These are phyloP conservation scores for Acropora tenuis DNA, from an alignment of 64 coral and sea anemone genomes.

Conservation along the genomic window DNA sequence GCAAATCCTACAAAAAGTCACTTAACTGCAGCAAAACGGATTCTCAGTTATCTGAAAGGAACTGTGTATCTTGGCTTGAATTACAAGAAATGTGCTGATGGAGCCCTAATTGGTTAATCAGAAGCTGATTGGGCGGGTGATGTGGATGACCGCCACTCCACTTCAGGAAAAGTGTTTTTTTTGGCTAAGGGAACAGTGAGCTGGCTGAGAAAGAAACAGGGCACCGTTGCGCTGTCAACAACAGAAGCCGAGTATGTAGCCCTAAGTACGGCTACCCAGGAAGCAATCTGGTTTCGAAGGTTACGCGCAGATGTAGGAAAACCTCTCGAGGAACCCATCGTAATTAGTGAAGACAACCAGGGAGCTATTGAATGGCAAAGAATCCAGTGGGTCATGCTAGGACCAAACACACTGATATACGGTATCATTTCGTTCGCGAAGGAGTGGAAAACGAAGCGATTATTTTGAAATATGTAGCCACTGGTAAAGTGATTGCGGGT, in stretches of 20 bases:
- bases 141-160: slow-evolving; percentile 56
- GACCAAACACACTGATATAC: slow-evolving; percentile 59
- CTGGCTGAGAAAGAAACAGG: slow-evolving; percentile 45
- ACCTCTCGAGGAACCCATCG: no score
- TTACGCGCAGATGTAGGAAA: no score
- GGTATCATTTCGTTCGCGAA: slow-evolving; percentile 60
- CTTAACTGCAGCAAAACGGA: slow-evolving; percentile 4
- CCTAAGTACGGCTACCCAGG: background rate
- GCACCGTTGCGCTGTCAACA: background rate
- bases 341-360: slow-evolving; percentile 58
- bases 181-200: slow-evolving; percentile 15
- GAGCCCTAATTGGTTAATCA: slow-evolving; percentile 24
- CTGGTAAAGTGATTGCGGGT: background rate
- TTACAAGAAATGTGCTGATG: background rate
- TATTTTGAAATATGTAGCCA: slow-evolving; percentile 12
- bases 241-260: background rate
- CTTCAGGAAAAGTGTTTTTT: slow-evolving; percentile 21
- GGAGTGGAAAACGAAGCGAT: slow-evolving; percentile 33
- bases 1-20: slow-evolving; percentile 55
- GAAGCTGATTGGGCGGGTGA: background rate
- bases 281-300: background rate
- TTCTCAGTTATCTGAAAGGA: slow-evolving; percentile 17
- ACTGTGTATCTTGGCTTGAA: background rate
- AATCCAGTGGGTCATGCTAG: slow-evolving; percentile 23
- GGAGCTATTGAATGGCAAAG: slow-evolving; percentile 33